Conservation (phyloP, 2,888 invertebrate species). For the Odontomyia ornata region DNA sequence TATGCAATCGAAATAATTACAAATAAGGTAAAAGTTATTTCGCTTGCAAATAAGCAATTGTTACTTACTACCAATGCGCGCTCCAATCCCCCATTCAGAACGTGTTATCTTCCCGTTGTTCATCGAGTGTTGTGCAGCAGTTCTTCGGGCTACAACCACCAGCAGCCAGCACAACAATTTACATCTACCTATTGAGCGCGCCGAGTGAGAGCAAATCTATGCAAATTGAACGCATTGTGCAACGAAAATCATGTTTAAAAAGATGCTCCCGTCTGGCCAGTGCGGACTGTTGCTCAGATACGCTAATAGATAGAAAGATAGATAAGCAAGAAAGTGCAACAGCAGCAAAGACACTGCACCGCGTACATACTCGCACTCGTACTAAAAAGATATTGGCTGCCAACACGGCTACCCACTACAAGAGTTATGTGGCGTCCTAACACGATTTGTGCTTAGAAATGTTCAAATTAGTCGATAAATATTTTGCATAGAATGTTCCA, state of each 20-base stretch:
- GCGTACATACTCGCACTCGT: no score
- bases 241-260: slow-evolving; percentile 26
- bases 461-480: slow-evolving; percentile 34
- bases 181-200: neutral
- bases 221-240: slow-evolving; percentile 43
- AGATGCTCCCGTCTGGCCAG: slow-evolving; percentile 2
- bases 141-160: neutral
- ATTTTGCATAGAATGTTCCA: slow-evolving; percentile 26
- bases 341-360: no score
- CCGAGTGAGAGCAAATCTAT: neutral
- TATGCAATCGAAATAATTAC: slow-evolving; percentile 47
- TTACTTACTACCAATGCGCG: slow-evolving; percentile 11
- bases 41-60: slow-evolving; percentile 43
- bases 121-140: neutral
- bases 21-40: slow-evolving; percentile 45
- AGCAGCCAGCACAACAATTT: neutral
- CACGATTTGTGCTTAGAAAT: slow-evolving; percentile 38
- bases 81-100: neutral
- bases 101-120: slow-evolving; percentile 40
- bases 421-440: slow-evolving; percentile 32
- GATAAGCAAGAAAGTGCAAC: no score
- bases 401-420: slow-evolving; percentile 20
- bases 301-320: slow-evolving; percentile 24
- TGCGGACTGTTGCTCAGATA: no score
- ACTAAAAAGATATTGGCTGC: slow-evolving; percentile 27